Conservation (phyloP, 2,797 vertebrate species). For the Sphenopsis melanotis region DNA sequence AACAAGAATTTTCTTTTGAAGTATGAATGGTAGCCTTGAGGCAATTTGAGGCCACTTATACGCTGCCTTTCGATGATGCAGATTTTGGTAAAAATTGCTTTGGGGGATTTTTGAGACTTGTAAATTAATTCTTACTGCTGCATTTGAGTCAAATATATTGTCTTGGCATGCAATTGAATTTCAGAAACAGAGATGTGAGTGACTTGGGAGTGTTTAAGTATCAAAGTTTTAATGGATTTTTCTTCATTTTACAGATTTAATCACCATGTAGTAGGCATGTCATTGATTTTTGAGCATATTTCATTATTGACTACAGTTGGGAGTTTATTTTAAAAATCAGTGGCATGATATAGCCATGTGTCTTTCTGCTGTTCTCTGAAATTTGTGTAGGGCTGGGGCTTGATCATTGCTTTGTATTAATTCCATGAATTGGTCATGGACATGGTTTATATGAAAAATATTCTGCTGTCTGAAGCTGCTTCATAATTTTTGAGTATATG, state of each 20-base stretch:
- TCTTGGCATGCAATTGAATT: neutral
- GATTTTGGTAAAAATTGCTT: neutral
- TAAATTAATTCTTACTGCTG: neutral
- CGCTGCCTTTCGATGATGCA: neutral
- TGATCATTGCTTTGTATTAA: neutral
- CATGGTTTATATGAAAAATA: neutral
- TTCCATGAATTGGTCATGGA: neutral
- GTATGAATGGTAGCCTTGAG: neutral
- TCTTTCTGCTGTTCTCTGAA: neutral
- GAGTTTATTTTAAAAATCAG: conserved; percentile 17
- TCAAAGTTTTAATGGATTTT: conserved; percentile 44
- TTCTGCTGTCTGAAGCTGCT: neutral
- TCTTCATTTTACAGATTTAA: conserved; percentile 34
- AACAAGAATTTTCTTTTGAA: neutral
- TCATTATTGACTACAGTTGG: conserved; percentile 18
- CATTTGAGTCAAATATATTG: neutral
- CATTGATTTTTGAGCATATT: conserved; percentile 45
- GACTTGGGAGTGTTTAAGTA: neutral
- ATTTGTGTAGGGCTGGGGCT: neutral
- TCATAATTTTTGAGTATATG: neutral
- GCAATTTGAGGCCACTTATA: neutral
- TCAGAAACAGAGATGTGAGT: neutral
- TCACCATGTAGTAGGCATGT: neutral
- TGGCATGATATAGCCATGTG: neutral
- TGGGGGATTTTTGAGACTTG: neutral